Evolutionary conservation across 2,113 vertebrate species (phyloP), one percentile per base, ranked within the genome.

Genomic region (Tapirus terrestris): DNA sequence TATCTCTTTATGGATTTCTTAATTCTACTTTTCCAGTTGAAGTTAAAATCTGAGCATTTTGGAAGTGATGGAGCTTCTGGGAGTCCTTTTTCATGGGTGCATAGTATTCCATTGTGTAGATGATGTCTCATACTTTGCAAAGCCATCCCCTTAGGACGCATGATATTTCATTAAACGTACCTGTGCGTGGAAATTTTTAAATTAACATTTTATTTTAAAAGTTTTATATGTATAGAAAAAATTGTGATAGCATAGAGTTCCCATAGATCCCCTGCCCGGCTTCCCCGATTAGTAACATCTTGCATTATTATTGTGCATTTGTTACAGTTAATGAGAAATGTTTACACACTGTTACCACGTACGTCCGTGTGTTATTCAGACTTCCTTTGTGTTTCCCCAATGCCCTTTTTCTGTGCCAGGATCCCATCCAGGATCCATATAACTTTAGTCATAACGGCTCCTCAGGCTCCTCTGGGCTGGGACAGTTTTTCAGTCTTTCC

Each of bases 191-290:
- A 23, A 2, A 4, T 75, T 91, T 67, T 43, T 9, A 65, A 43
- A 25, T 12, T 2, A 18, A 2, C 0, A 1, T 39, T 68, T 51
- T 7, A 9, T 31, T 60, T 72, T 20, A 13, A 27, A 8, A 2
- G 58, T 33, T 53, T 56, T 8, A 13, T 20, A 6, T 4, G 14
- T 5, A 10, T 0, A 20, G 86, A 31, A 14, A 4, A 8, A 6
- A 2, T 12, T 16, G 36, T 23, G 75, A 3, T 3, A 33, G 45
- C 0, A 2, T 43, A 27, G 45, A 25, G 48, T 7, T 25, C 56
- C 5, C 1, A 1, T 3, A 6, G 23, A 1, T 5, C 12, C 21
- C 67, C 12, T 21, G 0, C 12, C 23, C 2, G 0, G 2, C 2
- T 60, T 1, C 13, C 17, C n/a, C 1, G 9, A 2, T 45, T 43